phyloP scores from a whole-genome alignment of 2,113 vertebrate genomes.

The Datnioides undecimradiatus region DNA sequence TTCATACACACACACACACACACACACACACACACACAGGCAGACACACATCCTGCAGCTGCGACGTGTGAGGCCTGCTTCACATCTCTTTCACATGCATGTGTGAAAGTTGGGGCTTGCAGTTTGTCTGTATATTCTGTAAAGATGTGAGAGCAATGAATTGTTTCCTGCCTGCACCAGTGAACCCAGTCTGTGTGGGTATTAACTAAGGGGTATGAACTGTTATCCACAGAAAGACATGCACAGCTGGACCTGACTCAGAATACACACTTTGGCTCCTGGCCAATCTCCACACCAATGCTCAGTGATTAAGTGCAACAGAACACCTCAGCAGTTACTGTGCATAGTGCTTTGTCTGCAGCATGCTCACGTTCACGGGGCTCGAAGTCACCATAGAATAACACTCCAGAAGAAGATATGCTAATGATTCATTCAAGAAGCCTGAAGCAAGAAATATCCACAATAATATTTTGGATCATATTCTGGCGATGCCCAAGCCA shows the following conservation, averaged over 20 bases:
- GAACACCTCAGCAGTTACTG: slow-evolving; percentile 71
- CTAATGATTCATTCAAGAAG: slow-evolving; percentile 9
- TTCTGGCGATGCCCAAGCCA: slow-evolving; percentile 14
- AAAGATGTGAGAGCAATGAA: slow-evolving; percentile 70
- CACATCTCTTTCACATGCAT: slow-evolving; percentile 61
- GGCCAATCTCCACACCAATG: slow-evolving; percentile 62
- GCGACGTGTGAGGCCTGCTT: slow-evolving; percentile 73
- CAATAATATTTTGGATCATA: slow-evolving; percentile 41
- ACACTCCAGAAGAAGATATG: slow-evolving; percentile 39
- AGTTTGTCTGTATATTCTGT: slow-evolving; percentile 56
- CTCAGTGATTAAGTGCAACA: slow-evolving; percentile 73
- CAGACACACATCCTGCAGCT: slow-evolving; percentile 61
- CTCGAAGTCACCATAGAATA: slow-evolving; percentile 32
- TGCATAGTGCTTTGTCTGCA: slow-evolving; percentile 27
- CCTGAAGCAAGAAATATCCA: slow-evolving; percentile 22
- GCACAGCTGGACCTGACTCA: slow-evolving; percentile 77
- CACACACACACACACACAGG: slow-evolving; percentile 42
- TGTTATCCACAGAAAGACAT: slow-evolving; percentile 64
- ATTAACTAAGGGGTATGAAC: slow-evolving; percentile 57
- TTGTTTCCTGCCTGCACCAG: slow-evolving; percentile 74
- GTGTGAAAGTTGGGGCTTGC: slow-evolving; percentile 63
- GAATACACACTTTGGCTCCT: slow-evolving; percentile 59
- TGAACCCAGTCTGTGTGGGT: slow-evolving; percentile 54
- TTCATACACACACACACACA: slow-evolving; percentile 31
- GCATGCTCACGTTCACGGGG: slow-evolving; percentile 37